Conservation (phyloP, 2,797 vertebrate genomes). For the Pelochelys cantorii region DNA sequence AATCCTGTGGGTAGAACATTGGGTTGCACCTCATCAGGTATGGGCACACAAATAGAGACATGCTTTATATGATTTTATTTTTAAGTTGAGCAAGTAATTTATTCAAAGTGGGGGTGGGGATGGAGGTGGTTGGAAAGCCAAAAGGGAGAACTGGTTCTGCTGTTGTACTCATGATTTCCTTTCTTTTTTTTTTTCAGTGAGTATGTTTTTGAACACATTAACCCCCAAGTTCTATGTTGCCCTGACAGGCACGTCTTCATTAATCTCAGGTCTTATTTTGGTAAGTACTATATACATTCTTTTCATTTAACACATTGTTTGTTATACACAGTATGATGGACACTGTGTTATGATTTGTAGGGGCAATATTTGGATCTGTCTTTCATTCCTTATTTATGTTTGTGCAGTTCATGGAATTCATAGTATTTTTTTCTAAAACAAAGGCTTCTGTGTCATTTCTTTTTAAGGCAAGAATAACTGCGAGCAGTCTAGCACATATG, state of each 20-base stretch:
- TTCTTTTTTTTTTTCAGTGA: constrained; percentile 87
- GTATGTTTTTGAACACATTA: constrained; percentile 99
- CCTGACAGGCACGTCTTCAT: constrained; percentile 95
- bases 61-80: background rate
- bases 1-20: background rate
- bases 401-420: background rate
- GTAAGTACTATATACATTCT: constrained; percentile 84
- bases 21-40: background rate
- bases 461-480: constrained; percentile 31
- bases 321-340: background rate
- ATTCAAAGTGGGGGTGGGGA: background rate
- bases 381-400: background rate
- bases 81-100: constrained; percentile 11
- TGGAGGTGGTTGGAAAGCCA: background rate
- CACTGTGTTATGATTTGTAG: background rate
- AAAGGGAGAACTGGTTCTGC: background rate
- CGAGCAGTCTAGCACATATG: background rate
- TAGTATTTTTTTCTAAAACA: constrained; percentile 29
- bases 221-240: constrained; percentile 99
- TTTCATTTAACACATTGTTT: constrained; percentile 30
- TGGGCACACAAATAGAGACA: background rate
- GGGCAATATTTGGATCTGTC: background rate
- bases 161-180: constrained; percentile 59
- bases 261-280: constrained; percentile 99
- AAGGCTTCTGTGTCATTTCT: constrained; percentile 9